Base-by-base conservation (phyloP, 2,113 vertebrate genomes). In the Procavia capensis region DNA sequence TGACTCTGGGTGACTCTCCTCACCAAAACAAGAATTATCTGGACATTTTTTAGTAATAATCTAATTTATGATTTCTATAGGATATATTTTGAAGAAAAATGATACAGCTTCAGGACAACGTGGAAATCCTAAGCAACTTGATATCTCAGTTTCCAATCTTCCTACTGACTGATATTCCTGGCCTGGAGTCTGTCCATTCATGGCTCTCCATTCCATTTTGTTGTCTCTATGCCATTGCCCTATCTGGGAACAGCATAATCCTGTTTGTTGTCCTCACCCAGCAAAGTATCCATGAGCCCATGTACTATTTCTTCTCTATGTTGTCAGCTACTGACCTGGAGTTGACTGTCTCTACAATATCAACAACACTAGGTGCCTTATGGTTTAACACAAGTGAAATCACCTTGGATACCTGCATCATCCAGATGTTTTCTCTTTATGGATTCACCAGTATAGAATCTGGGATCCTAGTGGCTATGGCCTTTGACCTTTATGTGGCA, bases 381-480 rank as follows among this genome's bases (percentile, higher is more conserved):
- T 84, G 47, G 92, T 82, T 87, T 25, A 27, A 78, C n/a, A 31
- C 43, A 24, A 59, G 14, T 29, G 54, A 84, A 34, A 68, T 96
- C 59, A 74, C 29, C 36, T 54, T 84, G 7, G 27, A 85, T n/a
- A 63, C 36, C 9, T 87, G 75, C 76, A 66, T 96, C 36, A 75
- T 88, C 64, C 83, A 96, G 45, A 78, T 96, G 59, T 96, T 96
- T 45, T 85, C 78, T 10, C 68, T 94, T 36, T 88, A 87, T 36
- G 64, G 64, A 22, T 84, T 82, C n/a, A 57, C 50, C 61, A 50
- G 45, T 41, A 87, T 87, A 25, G 85, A 93, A 36, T 39, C 85
- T 43, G 57, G 63, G 3, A 34, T 82, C 34, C 34, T 88, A 6
- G 41, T 72, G 76, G 66, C 29, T 19, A 82, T 93, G 92, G 31